Evolutionary conservation across 2,888 invertebrate genomes (phyloP).

Genomic region (Andrena flavipes): DNA sequence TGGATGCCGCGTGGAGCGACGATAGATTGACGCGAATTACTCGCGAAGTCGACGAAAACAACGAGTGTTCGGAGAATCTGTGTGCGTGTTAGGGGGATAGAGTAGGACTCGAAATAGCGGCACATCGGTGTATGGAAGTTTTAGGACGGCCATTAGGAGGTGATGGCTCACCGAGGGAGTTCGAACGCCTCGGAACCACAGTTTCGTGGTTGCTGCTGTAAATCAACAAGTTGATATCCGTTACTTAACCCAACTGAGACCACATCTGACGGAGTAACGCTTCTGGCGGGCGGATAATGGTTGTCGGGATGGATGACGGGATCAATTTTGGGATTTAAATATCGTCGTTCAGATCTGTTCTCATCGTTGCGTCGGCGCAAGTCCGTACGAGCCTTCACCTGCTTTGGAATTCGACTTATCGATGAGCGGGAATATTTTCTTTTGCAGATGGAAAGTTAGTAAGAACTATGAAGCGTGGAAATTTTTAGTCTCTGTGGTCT

Average conservation of each 20-base stretch:
- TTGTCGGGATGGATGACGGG: conserved; percentile 4
- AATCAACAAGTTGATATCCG: conserved; percentile 84
- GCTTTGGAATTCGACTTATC: neutral
- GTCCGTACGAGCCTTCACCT: neutral
- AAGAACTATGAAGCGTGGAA: no score
- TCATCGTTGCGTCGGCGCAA: neutral
- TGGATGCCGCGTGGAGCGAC: neutral
- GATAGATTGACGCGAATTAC: conserved; percentile 4
- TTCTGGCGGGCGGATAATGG: conserved; percentile 49
- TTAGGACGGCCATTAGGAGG: conserved; percentile 74
- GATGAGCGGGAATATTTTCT: no score
- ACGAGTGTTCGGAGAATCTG: neutral
- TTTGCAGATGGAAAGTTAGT: no score
- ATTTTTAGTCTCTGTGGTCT: no score
- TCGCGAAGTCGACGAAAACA: conserved; percentile 16
- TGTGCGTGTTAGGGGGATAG: conserved; percentile 6
- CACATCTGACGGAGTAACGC: conserved; percentile 51
- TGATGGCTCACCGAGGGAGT: conserved; percentile 69
- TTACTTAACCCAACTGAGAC: conserved; percentile 67
- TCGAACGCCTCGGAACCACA: conserved; percentile 76
- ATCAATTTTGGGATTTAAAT: conserved; percentile 15
- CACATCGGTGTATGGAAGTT: conserved; percentile 67
- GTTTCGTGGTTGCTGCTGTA: conserved; percentile 77
- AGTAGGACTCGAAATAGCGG: conserved; percentile 48
- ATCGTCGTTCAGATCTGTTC: neutral